phyloP scores from a whole-genome alignment of 2,797 vertebrate species.

The Mormyrops attenuatus region DNA sequence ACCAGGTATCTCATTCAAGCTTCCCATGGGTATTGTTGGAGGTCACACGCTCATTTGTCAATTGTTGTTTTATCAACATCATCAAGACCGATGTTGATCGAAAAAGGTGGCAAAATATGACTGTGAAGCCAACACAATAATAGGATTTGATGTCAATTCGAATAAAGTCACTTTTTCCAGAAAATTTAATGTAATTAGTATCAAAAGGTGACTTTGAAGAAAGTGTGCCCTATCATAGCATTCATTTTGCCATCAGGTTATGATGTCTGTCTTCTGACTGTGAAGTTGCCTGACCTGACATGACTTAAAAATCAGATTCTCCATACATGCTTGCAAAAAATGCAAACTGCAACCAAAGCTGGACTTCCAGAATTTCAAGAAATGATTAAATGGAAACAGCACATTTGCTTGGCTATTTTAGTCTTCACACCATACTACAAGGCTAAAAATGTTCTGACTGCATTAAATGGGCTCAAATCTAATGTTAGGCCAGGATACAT shows the following conservation, averaged over 20 bases:
- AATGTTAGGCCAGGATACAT: neutral
- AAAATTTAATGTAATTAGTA: neutral
- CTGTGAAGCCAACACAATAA: neutral
- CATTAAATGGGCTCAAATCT: neutral
- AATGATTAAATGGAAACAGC: neutral
- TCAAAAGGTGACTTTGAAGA: neutral
- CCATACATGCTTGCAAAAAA: neutral
- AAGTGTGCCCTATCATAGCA: neutral
- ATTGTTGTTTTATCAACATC: neutral
- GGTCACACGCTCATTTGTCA: neutral
- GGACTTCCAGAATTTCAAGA: neutral
- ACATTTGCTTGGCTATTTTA: neutral
- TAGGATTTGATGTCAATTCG: neutral
- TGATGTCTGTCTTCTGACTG: neutral
- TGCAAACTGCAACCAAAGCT: neutral
- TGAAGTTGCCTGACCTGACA: neutral
- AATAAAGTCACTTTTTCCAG: neutral
- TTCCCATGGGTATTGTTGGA: neutral
- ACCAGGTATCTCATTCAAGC: neutral
- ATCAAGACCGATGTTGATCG: neutral
- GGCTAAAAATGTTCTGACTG: neutral
- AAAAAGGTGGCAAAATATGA: neutral
- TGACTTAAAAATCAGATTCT: neutral
- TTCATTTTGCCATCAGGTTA: neutral
- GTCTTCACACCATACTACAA: neutral